These are phyloP conservation scores for Palythoa grandiflora DNA, from an alignment of 92 coral and sea anemone species.

Conservation along the genomic window DNA sequence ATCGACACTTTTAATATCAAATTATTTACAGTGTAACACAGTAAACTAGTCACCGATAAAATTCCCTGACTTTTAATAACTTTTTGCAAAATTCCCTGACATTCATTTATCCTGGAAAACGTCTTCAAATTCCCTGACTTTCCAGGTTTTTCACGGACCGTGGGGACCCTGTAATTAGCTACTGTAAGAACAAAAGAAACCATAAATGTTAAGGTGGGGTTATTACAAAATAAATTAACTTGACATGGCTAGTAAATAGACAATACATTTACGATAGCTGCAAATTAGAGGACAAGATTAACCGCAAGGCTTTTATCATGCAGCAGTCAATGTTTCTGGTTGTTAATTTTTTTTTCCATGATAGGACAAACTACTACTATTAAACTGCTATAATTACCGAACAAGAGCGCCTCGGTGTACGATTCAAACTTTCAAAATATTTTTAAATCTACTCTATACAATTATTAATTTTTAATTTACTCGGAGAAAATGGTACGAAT, in stretches of 20 bases:
- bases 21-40: too few species aligned
- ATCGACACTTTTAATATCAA: too few species aligned
- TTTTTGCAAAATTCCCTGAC: too few species aligned
- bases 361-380: constrained; percentile 2
- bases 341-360: not conserved
- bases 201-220: not conserved
- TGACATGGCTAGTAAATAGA: not conserved
- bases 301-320: not conserved
- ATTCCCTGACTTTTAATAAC: too few species aligned
- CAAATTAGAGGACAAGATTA: not conserved
- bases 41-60: too few species aligned
- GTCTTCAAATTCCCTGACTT: too few species aligned
- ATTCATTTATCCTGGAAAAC: too few species aligned
- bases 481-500: too few species aligned
- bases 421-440: not conserved
- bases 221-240: too few species aligned
- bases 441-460: too few species aligned
- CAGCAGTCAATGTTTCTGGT: constrained; percentile 11
- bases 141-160: too few species aligned
- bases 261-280: constrained; percentile 1
- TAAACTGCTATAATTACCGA: not conserved
- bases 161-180: not conserved
- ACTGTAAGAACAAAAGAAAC: constrained; percentile 1
- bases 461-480: too few species aligned
- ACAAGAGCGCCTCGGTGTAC: constrained; percentile 6